These are phyloP conservation scores for Lagodon rhomboides DNA, from an alignment of 2,797 vertebrate genomes.

Conservation along the genomic window DNA sequence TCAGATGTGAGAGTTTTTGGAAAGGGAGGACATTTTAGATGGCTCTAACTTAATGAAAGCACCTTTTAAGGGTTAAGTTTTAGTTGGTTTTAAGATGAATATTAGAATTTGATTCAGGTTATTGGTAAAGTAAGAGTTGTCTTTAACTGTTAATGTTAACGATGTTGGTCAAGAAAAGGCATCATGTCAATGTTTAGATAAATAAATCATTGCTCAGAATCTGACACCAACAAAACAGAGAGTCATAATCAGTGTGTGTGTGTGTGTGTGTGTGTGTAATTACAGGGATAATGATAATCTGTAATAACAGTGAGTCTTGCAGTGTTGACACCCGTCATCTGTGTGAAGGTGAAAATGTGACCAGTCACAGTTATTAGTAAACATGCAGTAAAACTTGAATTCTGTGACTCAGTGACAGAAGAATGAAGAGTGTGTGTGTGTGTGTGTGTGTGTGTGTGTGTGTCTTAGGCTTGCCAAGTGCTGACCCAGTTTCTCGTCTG, in stretches of 20 bases:
- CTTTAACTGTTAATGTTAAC: neutral
- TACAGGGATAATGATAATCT: too few species aligned
- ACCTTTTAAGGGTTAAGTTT: neutral
- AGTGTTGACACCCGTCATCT: too few species aligned
- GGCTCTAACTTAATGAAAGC: neutral
- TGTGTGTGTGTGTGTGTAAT: neutral
- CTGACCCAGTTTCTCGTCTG: slow-evolving; percentile 66
- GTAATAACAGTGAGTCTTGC: too few species aligned
- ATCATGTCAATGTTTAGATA: slow-evolving; percentile 3
- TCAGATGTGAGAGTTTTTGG: neutral
- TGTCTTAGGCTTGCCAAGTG: slow-evolving; percentile 44
- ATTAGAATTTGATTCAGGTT: neutral
- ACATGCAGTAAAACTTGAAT: slow-evolving; percentile 1
- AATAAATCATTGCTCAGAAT: slow-evolving; percentile 10
- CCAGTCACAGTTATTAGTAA: too few species aligned
- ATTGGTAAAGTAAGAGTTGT: neutral
- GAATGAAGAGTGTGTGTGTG: neutral
- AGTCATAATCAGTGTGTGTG: slow-evolving; percentile 12
- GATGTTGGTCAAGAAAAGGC: neutral
- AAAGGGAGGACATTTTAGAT: neutral
- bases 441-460: neutral
- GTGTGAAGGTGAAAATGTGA: too few species aligned
- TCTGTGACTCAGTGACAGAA: neutral
- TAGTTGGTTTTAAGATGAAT: neutral
- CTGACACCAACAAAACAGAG: slow-evolving; percentile 22